Base-by-base conservation (phyloP, 2,888 invertebrate genomes). In the Torymus auratus region DNA sequence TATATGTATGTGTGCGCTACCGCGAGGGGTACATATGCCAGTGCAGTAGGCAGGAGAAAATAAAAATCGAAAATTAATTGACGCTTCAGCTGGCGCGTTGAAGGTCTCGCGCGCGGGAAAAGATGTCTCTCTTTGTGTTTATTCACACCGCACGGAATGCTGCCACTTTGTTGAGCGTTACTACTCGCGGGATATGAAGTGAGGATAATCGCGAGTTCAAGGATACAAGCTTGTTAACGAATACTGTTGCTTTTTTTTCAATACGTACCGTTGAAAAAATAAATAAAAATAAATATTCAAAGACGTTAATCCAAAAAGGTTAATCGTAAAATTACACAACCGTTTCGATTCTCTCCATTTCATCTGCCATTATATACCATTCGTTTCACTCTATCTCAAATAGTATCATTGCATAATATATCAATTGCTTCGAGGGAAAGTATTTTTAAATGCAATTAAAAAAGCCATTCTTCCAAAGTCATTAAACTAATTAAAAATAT, bases 61-160 rank as follows among this genome's bases (percentile, higher is more conserved):
- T 15, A 70, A 72, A 72, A 68, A 67, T 60, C 23, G n/a, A 20
- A 81, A 73, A 77, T 81, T 77, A 81, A 81, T 73, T 52, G 77
- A 76, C 12, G 61, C 53, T 74, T 41, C 55, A 65, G 17, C 60
- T 72, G 67, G 56, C 70, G n/a, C 55, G 58, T 23, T 10, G 56
- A 73, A 73, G 81, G 56, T 64, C 79, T 72, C 23, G 61, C 20
- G 61, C 20, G 28, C 2, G 15, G 5, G 10, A 15, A 62, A 55
- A 55, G 53, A 56, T 52, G n/a, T 53, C 52, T 71, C 14, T 62
- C 4, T 62, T 12, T 65, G 15, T 78, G 60, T 58, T 28, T 28
- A 28, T 28, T 28, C 28, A 60, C 52, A 56, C 69, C 64, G 28
- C 71, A 72, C 65, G 70, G 73, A 74, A 79, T 79, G 64, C 60